Conservation (phyloP, 2,888 invertebrate genomes). For the Balanococcus diminutus region DNA sequence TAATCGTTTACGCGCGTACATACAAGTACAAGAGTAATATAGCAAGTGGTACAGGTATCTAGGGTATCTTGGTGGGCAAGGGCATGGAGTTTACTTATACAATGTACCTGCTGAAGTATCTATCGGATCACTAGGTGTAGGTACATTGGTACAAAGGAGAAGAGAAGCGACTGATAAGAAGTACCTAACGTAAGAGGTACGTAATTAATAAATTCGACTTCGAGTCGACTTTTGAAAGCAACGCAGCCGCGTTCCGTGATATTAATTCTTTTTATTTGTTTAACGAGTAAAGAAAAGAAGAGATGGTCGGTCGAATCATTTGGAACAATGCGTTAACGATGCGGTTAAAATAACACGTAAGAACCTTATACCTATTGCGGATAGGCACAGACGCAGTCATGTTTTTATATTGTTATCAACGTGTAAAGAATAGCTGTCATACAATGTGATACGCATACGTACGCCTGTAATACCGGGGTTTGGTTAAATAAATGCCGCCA, state of each 20-base stretch:
- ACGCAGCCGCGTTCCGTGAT: not conserved
- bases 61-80: not conserved
- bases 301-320: not conserved
- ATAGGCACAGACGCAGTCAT: not conserved
- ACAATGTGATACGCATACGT: slow-evolving; percentile 42
- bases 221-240: not conserved
- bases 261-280: slow-evolving; percentile 34
- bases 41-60: too few relatives aligned
- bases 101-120: too few relatives aligned
- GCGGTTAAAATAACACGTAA: slow-evolving; percentile 37
- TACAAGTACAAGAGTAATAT: not conserved
- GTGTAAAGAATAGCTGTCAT: slow-evolving; percentile 45
- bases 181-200: not conserved
- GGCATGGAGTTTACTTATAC: too few relatives aligned
- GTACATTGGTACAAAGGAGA: not conserved
- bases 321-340: slow-evolving; percentile 15
- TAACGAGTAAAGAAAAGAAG: slow-evolving; percentile 14
- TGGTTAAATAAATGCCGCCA: slow-evolving; percentile 22
- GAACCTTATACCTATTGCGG: not conserved
- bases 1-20: not conserved
- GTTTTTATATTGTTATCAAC: slow-evolving; percentile 39
- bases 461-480: not conserved
- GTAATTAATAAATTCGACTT: slow-evolving; percentile 3
- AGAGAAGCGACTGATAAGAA: too few relatives aligned
- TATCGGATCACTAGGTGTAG: too few relatives aligned